A percentile compares a stretch with the other conserved stretches of the same genome.
phyloP scores from a whole-genome alignment of 1,140 invertebrate species.

The Cataglyphis hispanica region DNA sequence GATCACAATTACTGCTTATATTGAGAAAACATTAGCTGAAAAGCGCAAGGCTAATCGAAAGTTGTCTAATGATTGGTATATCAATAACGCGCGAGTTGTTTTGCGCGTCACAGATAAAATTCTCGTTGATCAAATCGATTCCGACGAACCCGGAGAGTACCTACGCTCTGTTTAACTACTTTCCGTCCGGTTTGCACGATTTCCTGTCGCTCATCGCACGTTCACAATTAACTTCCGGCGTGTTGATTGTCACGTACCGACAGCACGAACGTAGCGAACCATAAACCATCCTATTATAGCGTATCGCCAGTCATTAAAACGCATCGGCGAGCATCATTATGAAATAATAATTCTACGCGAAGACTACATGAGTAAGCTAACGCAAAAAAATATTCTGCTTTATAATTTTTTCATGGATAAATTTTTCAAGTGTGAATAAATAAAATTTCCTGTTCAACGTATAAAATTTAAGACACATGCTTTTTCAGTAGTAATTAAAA shows the following conservation, averaged over 20 bases:
- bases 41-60: constrained; percentile 57
- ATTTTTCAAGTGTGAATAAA: not conserved
- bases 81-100: not conserved
- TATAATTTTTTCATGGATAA: not conserved
- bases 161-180: constrained; percentile 75
- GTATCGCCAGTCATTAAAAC: constrained; percentile 18
- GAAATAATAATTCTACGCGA: constrained; percentile 22
- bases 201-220: constrained; percentile 69
- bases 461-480: not conserved
- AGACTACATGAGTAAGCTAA: not conserved
- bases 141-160: constrained; percentile 22
- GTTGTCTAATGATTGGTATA: constrained; percentile 4
- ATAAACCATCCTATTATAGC: constrained; percentile 50
- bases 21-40: constrained; percentile 47
- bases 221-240: constrained; percentile 73
- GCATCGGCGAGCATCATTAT: constrained; percentile 13
- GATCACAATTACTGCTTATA: constrained; percentile 37
- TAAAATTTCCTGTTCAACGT: not conserved
- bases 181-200: constrained; percentile 71
- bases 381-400: not conserved
- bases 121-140: constrained; percentile 32
- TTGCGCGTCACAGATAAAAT: constrained; percentile 42
- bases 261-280: constrained; percentile 35
- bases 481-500: not conserved
- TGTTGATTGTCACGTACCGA: constrained; percentile 40